A percentile compares a stretch with the other conserved stretches of the same genome.
These are phyloP conservation scores for Zeus faber DNA, from an alignment of 2,113 vertebrate species.

Conservation along the genomic window DNA sequence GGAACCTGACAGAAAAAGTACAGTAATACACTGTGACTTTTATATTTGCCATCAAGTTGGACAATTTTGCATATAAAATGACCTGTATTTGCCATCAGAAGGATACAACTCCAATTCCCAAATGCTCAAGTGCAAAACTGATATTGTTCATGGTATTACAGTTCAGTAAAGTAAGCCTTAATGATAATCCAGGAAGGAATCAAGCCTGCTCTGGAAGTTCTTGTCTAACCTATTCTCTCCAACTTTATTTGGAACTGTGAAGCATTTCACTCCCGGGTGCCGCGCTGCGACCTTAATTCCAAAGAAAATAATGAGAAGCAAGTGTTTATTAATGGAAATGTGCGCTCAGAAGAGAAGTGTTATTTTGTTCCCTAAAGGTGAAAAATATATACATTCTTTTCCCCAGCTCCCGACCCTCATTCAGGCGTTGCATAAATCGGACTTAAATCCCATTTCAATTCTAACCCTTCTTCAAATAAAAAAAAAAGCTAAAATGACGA, in stretches of 20 bases:
- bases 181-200: not conserved
- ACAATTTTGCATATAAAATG: too few species aligned
- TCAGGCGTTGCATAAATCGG: slow-evolving; percentile 20
- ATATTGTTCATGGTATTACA: too few species aligned
- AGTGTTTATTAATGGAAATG: slow-evolving; percentile 7
- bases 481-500: too few species aligned
- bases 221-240: not conserved
- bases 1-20: not conserved
- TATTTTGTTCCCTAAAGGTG: slow-evolving; percentile 20
- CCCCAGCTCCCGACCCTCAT: not conserved
- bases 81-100: not conserved
- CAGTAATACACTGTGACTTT: not conserved
- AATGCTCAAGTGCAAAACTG: not conserved
- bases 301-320: slow-evolving; percentile 16
- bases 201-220: not conserved
- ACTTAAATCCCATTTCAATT: slow-evolving; percentile 17
- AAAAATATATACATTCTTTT: slow-evolving; percentile 18
- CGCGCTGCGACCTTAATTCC: not conserved
- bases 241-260: not conserved
- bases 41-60: not conserved
- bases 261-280: not conserved
- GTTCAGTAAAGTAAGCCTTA: slow-evolving; percentile 2
- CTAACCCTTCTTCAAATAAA: slow-evolving; percentile 32
- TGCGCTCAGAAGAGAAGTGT: not conserved
- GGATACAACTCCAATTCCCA: not conserved